Percentiles rank a stretch among this genome's conserved stretches.
These are phyloP conservation scores for Menidia menidia DNA, from an alignment of 2,797 vertebrate genomes.

Conservation along the genomic window DNA sequence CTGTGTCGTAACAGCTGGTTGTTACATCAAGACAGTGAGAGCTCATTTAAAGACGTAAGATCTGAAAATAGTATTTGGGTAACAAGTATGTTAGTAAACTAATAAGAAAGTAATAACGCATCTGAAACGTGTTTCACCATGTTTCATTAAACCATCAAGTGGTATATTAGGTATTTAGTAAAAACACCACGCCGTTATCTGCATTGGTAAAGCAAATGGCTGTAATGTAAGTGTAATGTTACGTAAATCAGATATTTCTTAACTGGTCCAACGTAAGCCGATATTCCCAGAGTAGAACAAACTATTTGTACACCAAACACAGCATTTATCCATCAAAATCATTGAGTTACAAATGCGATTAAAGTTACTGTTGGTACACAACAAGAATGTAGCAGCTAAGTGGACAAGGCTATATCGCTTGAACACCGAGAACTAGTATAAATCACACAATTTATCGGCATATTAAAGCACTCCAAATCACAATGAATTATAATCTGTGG, in stretches of 20 bases:
- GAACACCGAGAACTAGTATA: background rate
- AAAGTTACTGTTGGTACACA: fast-evolving
- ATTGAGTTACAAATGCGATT: background rate
- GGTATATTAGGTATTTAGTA: background rate
- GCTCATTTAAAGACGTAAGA: too few species aligned
- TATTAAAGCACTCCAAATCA: background rate
- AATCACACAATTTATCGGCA: too few species aligned
- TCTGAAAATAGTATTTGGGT: too few species aligned
- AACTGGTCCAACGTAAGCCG: too few species aligned
- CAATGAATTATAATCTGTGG: background rate
- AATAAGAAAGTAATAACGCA: too few species aligned
- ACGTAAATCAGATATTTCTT: fast-evolving
- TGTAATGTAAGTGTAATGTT: background rate
- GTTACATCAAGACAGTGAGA: too few species aligned
- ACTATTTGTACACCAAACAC: fast-evolving
- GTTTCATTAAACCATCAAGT: background rate
- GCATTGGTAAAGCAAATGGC: too few species aligned
- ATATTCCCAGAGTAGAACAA: fast-evolving
- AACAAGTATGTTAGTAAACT: too few species aligned
- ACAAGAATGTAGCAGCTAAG: background rate
- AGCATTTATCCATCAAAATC: fast-evolving
- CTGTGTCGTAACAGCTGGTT: too few species aligned
- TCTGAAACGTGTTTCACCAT: too few species aligned
- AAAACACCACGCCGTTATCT: background rate
- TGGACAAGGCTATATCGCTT: background rate